phyloP scores from a whole-genome alignment of 2,113 vertebrate genomes.

The Pelusios castaneus region DNA sequence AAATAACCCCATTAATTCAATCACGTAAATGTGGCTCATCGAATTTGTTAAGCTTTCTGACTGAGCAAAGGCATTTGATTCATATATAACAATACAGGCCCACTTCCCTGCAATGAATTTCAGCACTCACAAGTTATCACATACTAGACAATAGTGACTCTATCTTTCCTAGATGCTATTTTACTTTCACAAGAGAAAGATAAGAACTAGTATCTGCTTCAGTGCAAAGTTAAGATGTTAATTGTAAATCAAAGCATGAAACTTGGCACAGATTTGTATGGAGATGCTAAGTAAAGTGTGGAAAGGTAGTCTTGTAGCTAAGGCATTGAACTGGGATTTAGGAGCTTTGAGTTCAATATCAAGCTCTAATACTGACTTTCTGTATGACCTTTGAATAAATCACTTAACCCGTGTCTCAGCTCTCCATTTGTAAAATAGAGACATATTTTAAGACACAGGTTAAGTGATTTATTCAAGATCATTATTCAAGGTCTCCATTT shows the following conservation, averaged over 20 bases:
- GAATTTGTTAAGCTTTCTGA: not conserved
- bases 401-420: not conserved
- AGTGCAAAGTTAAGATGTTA: not conserved
- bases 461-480: no score
- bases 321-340: not conserved
- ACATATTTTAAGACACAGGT: not conserved
- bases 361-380: not conserved
- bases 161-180: not conserved
- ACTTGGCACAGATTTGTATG: not conserved
- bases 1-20: not conserved
- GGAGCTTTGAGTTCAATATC: not conserved
- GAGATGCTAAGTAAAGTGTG: not conserved
- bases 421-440: not conserved
- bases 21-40: not conserved
- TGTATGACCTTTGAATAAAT: not conserved
- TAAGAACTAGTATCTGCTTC: not conserved
- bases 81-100: not conserved
- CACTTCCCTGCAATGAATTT: not conserved
- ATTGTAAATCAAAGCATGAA: not conserved
- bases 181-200: not conserved
- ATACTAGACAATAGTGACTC: not conserved
- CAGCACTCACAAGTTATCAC: not conserved
- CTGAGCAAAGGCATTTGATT: not conserved
- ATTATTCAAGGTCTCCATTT: not conserved
- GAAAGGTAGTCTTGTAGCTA: not conserved